Percentiles rank a stretch among this genome's conserved stretches.
Evolutionary conservation across 2,797 vertebrate species (phyloP).

Genomic region (Paedocypris micromegethes): DNA sequence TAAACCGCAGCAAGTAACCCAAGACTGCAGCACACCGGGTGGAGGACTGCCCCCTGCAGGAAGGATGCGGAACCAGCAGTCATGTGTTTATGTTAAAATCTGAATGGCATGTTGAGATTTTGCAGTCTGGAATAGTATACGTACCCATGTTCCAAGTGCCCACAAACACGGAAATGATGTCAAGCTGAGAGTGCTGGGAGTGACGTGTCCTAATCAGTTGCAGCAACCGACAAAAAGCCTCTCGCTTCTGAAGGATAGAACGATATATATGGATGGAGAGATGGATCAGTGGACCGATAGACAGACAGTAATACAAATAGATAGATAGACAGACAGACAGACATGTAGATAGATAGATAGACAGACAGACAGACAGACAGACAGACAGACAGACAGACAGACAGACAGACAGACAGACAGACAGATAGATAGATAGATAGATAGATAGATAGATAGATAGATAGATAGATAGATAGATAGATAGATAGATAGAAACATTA

Average conservation of each 20-base stretch:
- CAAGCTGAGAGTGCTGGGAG: slow-evolving; percentile 66
- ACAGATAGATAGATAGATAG: too few species aligned
- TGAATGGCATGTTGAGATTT: background rate
- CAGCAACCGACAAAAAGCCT: slow-evolving; percentile 75
- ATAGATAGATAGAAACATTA: too few species aligned
- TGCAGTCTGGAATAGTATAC: background rate
- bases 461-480: too few species aligned
- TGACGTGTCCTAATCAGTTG: slow-evolving; percentile 73
- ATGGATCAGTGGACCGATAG: too few species aligned
- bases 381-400: too few species aligned
- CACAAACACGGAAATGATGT: slow-evolving; percentile 74
- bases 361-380: too few species aligned
- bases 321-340: too few species aligned
- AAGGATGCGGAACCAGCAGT: background rate
- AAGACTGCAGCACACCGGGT: slow-evolving; percentile 68
- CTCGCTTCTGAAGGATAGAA: slow-evolving; percentile 62
- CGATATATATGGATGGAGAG: too few species aligned
- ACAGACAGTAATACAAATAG: too few species aligned
- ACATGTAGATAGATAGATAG: too few species aligned
- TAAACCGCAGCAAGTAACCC: slow-evolving; percentile 73
- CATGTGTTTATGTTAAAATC: background rate
- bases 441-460: too few species aligned
- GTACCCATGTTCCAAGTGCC: slow-evolving; percentile 84
- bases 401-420: too few species aligned
- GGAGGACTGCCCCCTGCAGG: slow-evolving; percentile 68